Percentiles rank a stretch among this genome's conserved stretches.
Conservation (phyloP, 64 coral and sea anemone genomes). For the Pachyseris speciosa region DNA sequence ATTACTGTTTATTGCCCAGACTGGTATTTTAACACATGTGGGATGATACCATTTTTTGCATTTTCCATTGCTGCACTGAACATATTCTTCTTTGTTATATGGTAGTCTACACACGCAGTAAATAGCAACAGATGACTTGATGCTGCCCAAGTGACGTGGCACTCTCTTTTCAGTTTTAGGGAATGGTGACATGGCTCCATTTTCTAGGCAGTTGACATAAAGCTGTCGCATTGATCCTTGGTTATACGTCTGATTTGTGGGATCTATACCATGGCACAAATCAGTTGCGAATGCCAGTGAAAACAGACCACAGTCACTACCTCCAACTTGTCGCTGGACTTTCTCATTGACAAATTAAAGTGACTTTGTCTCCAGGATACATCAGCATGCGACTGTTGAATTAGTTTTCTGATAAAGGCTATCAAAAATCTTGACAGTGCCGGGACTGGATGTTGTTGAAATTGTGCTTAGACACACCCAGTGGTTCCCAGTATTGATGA, state of each 20-base stretch:
- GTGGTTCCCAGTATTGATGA: slow-evolving; percentile 62
- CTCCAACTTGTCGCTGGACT: slow-evolving; percentile 63
- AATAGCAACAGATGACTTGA: slow-evolving; percentile 43
- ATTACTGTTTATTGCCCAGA: slow-evolving; percentile 16
- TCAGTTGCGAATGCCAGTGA: slow-evolving; percentile 75
- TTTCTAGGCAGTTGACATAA: slow-evolving; percentile 66
- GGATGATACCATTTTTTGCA: slow-evolving; percentile 73
- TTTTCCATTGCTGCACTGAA: slow-evolving; percentile 44
- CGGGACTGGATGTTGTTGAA: slow-evolving; percentile 16
- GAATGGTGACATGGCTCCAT: slow-evolving; percentile 48
- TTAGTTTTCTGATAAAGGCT: slow-evolving; percentile 36
- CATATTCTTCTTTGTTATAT: slow-evolving; percentile 52
- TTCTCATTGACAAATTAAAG: slow-evolving; percentile 69
- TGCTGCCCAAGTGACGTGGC: slow-evolving; percentile 19
- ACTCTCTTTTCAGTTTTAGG: slow-evolving; percentile 62
- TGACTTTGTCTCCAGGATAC: slow-evolving; percentile 49
- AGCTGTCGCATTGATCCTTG: slow-evolving; percentile 62
- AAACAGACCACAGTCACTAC: slow-evolving; percentile 81
- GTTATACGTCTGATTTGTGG: slow-evolving; percentile 52
- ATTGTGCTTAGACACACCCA: slow-evolving; percentile 69
- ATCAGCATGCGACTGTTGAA: slow-evolving; percentile 52
- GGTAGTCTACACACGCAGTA: slow-evolving; percentile 61
- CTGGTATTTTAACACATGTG: slow-evolving; percentile 54
- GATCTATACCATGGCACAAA: slow-evolving; percentile 80
- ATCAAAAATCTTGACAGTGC: slow-evolving; percentile 60